phyloP scores from a whole-genome alignment of 2,113 vertebrate species.

The Ochotona curzoniae region DNA sequence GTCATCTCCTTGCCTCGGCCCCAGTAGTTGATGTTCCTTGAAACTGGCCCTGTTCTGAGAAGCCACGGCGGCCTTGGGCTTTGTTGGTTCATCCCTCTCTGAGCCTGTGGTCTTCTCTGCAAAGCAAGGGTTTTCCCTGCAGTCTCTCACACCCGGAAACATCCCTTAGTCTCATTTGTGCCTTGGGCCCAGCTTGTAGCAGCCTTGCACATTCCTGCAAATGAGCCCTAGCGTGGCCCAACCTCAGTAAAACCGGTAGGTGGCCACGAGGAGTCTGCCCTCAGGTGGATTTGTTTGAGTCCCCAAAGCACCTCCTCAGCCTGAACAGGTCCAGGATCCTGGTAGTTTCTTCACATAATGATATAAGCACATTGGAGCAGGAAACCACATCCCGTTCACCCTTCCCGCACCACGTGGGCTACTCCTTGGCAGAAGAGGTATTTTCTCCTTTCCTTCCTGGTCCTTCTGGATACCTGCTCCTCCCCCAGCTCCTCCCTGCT shows the following conservation, averaged over 20 bases:
- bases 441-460: constrained; percentile 1
- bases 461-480: not conserved
- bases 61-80: not conserved
- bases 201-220: constrained; percentile 13
- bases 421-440: not conserved
- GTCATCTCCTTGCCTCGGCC: constrained; percentile 24
- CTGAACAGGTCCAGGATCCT: not conserved
- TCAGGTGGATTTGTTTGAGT: constrained; percentile 21
- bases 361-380: not conserved
- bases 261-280: not conserved
- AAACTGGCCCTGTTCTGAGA: not conserved
- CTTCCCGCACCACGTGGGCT: not conserved
- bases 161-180: not conserved
- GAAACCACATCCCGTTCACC: not conserved
- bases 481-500: not conserved
- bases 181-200: not conserved
- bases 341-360: not conserved
- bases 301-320: constrained; percentile 29
- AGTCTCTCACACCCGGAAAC: not conserved
- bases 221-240: not conserved
- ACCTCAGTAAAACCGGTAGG: not conserved
- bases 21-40: constrained; percentile 71
- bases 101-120: not conserved
- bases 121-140: not conserved
- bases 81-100: not conserved